phyloP scores from a whole-genome alignment of 2,888 invertebrate species.

The Agrochola macilenta region DNA sequence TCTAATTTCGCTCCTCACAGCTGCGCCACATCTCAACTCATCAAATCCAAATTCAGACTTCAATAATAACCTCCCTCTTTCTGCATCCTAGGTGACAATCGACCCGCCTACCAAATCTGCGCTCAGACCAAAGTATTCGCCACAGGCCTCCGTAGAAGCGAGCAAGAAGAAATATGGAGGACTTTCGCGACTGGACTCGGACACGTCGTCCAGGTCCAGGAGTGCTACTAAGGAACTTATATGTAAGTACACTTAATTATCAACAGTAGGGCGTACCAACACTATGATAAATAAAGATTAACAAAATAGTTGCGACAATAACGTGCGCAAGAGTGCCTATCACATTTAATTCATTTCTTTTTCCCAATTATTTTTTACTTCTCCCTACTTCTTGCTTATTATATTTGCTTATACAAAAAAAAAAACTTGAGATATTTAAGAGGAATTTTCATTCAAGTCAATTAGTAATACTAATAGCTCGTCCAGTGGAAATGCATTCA shows the following conservation, averaged over 20 bases:
- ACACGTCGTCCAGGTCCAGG: slow-evolving; percentile 96
- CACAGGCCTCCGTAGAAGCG: slow-evolving; percentile 85
- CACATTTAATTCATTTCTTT: not conserved
- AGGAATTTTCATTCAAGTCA: not conserved
- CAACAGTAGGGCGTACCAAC: too few species aligned
- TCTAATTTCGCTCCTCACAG: not conserved
- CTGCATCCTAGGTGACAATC: slow-evolving; percentile 82
- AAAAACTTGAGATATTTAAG: not conserved
- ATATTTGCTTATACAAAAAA: too few species aligned
- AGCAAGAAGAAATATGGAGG: slow-evolving; percentile 86
- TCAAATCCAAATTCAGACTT: not conserved
- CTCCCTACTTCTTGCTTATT: too few species aligned
- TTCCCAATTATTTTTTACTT: too few species aligned
- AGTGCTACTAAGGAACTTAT: slow-evolving; percentile 97
- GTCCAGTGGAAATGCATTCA: too few species aligned
- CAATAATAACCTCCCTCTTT: not conserved
- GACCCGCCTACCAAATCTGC: slow-evolving; percentile 85
- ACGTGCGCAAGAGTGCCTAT: not conserved
- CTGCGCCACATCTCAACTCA: not conserved
- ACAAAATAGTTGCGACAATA: not conserved
- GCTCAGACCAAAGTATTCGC: slow-evolving; percentile 85
- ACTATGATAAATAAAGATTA: not conserved
- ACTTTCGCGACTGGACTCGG: slow-evolving; percentile 92
- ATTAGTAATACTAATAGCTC: too few species aligned
- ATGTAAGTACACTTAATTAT: slow-evolving; percentile 89